Evolutionary conservation across 2,888 invertebrate species (phyloP), one percentile per base, ranked within the genome.

Genomic region (Danaus chrysippus): DNA sequence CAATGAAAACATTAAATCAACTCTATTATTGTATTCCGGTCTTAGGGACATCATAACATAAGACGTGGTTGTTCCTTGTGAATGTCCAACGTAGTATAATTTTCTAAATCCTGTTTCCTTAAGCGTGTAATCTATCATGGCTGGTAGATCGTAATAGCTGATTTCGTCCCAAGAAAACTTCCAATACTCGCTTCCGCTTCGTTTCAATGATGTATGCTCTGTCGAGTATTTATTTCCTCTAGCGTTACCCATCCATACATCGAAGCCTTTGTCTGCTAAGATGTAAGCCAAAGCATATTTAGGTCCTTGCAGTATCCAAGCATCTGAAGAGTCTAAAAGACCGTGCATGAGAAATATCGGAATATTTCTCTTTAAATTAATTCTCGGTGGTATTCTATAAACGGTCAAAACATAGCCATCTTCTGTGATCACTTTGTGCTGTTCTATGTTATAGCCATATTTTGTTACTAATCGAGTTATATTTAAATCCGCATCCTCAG

Each of bases 161-260:
- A 96, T 95, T 75, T 96, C 94, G 73, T 96, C 94, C 93, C 94
- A 96, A 54, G 94, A 93, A 74, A 81, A 92, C 11, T 82, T 73
- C 91, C 91, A 91, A 67, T 79, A 91, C 10, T 75, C 66, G 0
- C 73, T 19, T 19, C 75, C 62, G 0, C 68, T 73, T 0, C 73
- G 52, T 5, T 66, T 69, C 1, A 83, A 59, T 1, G 57, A 68
- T 1, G 84, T 76, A 73, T 96, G 95, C 0, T 81, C 84, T 57
- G 84, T 82, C 0, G 93, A 93, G 77, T 95, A 94, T 0, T 92
- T 92, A 80, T 96, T 97, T 0, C 97, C 97, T 72, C 97, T 91
- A 1, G 94, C 93, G 80, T 97, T 97, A 1, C 96, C 96, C 77
- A 97, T 76, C 97, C 97, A 97, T 0, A 95, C 94, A 71, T 95